These are phyloP conservation scores for Takifugu ocellatus DNA, from an alignment of 2,797 vertebrate genomes.

Conservation along the genomic window DNA sequence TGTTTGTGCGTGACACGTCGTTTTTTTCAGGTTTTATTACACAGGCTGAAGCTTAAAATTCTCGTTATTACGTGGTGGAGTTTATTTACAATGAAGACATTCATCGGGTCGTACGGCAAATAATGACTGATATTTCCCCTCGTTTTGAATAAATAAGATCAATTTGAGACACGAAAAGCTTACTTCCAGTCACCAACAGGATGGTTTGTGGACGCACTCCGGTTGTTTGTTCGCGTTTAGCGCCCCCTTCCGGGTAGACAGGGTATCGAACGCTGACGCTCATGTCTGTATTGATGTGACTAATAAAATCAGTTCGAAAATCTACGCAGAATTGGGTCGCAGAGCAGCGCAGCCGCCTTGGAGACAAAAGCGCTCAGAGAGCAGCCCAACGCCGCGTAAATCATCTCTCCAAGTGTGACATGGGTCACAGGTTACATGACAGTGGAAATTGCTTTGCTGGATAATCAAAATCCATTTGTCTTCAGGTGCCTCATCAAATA, in stretches of 20 bases:
- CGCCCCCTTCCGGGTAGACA: conserved; percentile 35
- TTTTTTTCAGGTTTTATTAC: conserved; percentile 45
- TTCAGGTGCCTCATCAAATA: too few species aligned
- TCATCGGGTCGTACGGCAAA: neutral
- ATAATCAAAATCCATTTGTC: too few species aligned
- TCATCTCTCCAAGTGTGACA: too few species aligned
- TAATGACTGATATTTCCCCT: neutral
- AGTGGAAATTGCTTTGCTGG: too few species aligned
- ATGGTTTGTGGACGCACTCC: conserved; percentile 4
- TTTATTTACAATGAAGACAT: neutral
- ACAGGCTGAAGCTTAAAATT: conserved; percentile 12
- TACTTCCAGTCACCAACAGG: conserved; percentile 1
- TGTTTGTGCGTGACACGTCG: conserved; percentile 23
- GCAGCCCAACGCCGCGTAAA: too few species aligned
- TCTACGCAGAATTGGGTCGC: too few species aligned
- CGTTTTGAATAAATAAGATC: neutral
- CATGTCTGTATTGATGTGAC: too few species aligned
- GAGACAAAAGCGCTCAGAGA: too few species aligned
- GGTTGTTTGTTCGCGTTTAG: conserved; percentile 9
- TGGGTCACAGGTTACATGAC: too few species aligned
- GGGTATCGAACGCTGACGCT: too few species aligned
- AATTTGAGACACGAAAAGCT: conserved; percentile 1
- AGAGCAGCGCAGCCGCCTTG: too few species aligned
- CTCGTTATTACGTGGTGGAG: neutral
- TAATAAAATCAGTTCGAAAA: too few species aligned